Evolutionary conservation across 1,140 invertebrate genomes (phyloP).

Genomic region (Cydia fagiglandana): DNA sequence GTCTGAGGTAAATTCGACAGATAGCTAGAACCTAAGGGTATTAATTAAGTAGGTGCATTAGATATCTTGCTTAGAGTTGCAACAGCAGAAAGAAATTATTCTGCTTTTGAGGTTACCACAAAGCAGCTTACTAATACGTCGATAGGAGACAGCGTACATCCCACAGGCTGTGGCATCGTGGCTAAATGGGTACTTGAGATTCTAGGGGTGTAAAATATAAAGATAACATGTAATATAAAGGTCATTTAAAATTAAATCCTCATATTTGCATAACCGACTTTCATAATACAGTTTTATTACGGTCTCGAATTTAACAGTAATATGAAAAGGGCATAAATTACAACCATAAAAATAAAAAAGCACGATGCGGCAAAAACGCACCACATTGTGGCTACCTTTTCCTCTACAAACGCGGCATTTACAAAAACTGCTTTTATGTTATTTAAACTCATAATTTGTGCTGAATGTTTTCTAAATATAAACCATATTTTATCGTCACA

Average conservation of each 20-base stretch:
- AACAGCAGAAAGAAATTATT: too few relatives aligned
- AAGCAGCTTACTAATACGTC: too few relatives aligned
- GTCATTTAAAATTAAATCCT: not conserved
- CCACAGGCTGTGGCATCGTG: too few relatives aligned
- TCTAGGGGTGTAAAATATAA: too few relatives aligned
- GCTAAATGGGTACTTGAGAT: too few relatives aligned
- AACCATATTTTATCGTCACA: not conserved
- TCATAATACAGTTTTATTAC: conserved; percentile 24
- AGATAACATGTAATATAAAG: too few relatives aligned
- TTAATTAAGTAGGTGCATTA: too few relatives aligned
- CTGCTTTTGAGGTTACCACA: too few relatives aligned
- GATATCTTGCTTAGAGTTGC: too few relatives aligned
- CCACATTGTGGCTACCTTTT: conserved; percentile 8
- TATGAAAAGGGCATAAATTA: conserved; percentile 24
- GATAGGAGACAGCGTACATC: too few relatives aligned
- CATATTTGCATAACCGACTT: not conserved
- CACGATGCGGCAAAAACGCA: not conserved
- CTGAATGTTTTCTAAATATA: not conserved
- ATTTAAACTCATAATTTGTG: not conserved
- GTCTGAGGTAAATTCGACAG: too few relatives aligned
- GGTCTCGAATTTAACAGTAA: not conserved
- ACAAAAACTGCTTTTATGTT: not conserved
- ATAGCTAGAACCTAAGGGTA: too few relatives aligned
- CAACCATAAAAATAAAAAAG: conserved; percentile 5
- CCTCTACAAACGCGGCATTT: conserved; percentile 11